phyloP scores from a whole-genome alignment of 2,888 invertebrate species.

The Hemistola chrysoprasaria region DNA sequence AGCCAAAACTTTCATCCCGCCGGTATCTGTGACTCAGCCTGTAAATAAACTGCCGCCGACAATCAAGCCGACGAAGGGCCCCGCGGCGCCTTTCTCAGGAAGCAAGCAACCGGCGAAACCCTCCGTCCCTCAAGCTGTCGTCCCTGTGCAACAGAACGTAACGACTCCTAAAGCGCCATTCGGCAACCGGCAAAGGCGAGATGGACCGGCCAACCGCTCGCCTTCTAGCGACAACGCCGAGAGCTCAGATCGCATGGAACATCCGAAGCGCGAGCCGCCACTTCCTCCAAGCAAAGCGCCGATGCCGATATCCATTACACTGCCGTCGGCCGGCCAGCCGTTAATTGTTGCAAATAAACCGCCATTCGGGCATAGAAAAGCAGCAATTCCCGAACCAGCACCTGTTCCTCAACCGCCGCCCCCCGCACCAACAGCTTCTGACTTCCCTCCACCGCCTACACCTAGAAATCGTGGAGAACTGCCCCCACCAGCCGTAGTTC shows the following conservation, averaged over 20 bases:
- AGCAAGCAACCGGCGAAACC: conserved; percentile 69
- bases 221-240: conserved; percentile 61
- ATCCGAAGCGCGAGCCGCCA: conserved; percentile 62
- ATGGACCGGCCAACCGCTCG: conserved; percentile 61
- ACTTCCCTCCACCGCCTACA: conserved; percentile 77
- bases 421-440: conserved; percentile 73
- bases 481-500: conserved; percentile 53
- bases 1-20: conserved; percentile 55
- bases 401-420: conserved; percentile 68
- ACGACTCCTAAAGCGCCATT: conserved; percentile 73
- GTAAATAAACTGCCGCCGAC: conserved; percentile 55
- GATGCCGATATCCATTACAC: conserved; percentile 77
- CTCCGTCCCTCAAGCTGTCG: conserved; percentile 67
- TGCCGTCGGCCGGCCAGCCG: conserved; percentile 65
- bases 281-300: conserved; percentile 72
- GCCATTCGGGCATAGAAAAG: conserved; percentile 71
- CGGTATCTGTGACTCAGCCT: conserved; percentile 45
- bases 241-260: conserved; percentile 50
- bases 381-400: conserved; percentile 53
- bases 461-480: conserved; percentile 67
- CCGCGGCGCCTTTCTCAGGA: conserved; percentile 72
- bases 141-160: conserved; percentile 69
- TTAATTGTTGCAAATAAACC: conserved; percentile 76
- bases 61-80: conserved; percentile 61
- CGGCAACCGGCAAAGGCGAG: conserved; percentile 71